A percentile compares a stretch with the other conserved stretches of the same genome.
phyloP scores from a whole-genome alignment of 2,113 vertebrate genomes.

The Columba livia region DNA sequence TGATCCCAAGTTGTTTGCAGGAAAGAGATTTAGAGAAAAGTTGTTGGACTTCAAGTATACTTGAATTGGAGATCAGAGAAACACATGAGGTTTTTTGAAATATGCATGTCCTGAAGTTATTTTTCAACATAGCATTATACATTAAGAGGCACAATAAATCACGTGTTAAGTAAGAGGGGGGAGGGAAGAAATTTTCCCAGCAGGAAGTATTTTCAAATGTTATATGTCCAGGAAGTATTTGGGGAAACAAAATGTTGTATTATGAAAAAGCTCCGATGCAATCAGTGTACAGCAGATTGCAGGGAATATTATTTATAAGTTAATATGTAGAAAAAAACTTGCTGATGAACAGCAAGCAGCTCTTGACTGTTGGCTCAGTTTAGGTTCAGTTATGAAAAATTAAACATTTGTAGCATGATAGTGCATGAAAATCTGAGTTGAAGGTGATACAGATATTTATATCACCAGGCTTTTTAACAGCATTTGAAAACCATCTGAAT shows the following conservation, averaged over 20 bases:
- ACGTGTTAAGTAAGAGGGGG: neutral
- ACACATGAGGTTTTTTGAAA: slow-evolving; percentile 21
- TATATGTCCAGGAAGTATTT: neutral
- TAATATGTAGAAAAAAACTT: neutral
- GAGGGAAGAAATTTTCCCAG: fast-evolving
- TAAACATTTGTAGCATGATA: neutral
- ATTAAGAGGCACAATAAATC: neutral
- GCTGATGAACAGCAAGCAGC: neutral
- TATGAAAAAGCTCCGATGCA: neutral
- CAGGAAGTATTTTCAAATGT: neutral
- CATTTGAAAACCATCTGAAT: neutral
- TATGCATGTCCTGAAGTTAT: neutral
- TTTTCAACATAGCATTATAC: neutral
- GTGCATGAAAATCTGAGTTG: neutral
- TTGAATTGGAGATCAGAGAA: neutral
- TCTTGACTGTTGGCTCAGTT: neutral
- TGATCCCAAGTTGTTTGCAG: neutral
- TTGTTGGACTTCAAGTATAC: neutral
- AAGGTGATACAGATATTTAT: neutral
- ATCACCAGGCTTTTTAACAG: neutral
- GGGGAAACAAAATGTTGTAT: neutral
- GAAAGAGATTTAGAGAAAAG: neutral
- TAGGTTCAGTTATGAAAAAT: neutral
- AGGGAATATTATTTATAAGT: neutral
- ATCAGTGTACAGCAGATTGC: neutral